Evolutionary conservation across 2,797 vertebrate genomes (phyloP).

Genomic region (Thamnophis elegans): DNA sequence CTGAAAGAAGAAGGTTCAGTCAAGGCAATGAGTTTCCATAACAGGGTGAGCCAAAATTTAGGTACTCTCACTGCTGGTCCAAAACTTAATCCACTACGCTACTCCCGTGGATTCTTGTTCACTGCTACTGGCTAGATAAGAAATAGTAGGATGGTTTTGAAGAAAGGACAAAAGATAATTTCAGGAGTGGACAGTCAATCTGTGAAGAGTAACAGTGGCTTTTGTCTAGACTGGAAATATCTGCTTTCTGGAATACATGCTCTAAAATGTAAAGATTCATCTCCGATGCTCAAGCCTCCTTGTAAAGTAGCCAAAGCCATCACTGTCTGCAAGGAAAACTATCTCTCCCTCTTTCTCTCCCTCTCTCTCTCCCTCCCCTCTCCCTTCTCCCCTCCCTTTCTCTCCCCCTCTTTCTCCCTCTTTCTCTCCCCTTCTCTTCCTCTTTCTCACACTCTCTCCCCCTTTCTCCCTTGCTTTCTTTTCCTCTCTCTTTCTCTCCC

Average conservation of each 20-base stretch:
- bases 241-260: neutral
- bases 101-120: too few species aligned
- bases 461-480: too few species aligned
- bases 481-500: too few species aligned
- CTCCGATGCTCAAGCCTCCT: too few species aligned
- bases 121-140: neutral
- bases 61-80: too few species aligned
- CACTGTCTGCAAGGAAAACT: neutral
- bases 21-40: neutral
- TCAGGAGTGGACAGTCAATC: neutral
- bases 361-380: too few species aligned
- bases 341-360: too few species aligned
- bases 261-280: neutral
- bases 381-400: too few species aligned
- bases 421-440: too few species aligned
- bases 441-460: fast-evolving
- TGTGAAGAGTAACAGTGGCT: too few species aligned
- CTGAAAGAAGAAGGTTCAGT: neutral
- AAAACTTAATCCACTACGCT: neutral
- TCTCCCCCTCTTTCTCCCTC: fast-evolving
- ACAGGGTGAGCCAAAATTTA: neutral
- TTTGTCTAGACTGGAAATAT: neutral
- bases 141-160: neutral
- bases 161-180: neutral
- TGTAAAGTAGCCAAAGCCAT: neutral